phyloP scores from a whole-genome alignment of 2,113 vertebrate species.

The Eurypyga helias region DNA sequence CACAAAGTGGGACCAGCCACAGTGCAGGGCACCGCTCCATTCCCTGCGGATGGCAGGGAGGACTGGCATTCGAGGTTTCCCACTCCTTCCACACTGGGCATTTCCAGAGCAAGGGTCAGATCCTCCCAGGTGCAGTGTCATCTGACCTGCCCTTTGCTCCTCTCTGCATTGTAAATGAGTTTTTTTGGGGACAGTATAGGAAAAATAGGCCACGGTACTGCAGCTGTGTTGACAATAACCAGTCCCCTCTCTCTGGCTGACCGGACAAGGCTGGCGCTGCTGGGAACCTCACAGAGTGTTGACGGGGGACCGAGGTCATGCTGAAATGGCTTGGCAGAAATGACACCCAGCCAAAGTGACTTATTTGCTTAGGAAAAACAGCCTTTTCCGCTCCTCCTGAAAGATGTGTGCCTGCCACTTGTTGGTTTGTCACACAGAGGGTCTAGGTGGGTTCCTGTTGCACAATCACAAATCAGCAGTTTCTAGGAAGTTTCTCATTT shows the following conservation, averaged over 20 bases:
- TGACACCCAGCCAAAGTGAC: neutral
- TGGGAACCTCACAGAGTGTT: neutral
- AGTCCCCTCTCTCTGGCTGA: neutral
- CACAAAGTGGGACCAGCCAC: accelerated
- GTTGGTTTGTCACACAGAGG: neutral
- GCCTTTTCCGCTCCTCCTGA: neutral
- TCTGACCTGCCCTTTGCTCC: neutral
- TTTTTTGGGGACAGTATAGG: neutral
- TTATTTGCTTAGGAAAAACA: neutral
- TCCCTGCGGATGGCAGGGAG: neutral
- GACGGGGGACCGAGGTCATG: accelerated
- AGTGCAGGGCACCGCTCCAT: neutral
- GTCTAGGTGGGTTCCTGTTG: neutral
- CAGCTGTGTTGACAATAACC: neutral
- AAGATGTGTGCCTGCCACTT: neutral
- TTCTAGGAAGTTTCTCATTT: constrained; percentile 14
- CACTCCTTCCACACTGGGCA: neutral
- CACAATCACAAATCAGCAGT: neutral
- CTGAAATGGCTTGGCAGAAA: neutral
- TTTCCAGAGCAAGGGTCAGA: neutral
- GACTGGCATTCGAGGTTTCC: neutral
- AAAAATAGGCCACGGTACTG: neutral
- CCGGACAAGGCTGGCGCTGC: neutral
- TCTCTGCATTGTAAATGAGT: neutral
- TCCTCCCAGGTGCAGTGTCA: neutral